Base-by-base conservation (phyloP, 2,888 invertebrate species). In the Drosophila birchii region DNA sequence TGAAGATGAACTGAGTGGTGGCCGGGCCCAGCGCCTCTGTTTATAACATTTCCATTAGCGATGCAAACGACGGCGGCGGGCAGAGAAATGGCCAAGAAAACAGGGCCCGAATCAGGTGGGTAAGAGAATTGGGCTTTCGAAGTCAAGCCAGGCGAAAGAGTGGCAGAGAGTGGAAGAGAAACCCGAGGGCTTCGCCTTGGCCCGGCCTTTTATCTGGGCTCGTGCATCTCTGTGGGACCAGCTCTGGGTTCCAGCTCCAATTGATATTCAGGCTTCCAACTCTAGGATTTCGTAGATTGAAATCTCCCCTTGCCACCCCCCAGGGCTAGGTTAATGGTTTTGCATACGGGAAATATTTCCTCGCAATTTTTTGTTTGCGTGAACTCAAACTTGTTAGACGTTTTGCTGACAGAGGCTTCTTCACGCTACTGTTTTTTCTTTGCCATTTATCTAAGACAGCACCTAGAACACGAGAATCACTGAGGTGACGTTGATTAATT, bases 1-100 rank as follows among this genome's bases (percentile, higher is more conserved):
- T 86, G 80, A 88, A 88, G 89, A 91, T 90, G 87, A 90, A 92
- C 92, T 92, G 92, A 90, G 79, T 89, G 82, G 80, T 88, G 88
- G 81, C 85, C 81, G 85, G 79, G 82, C 78, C 85, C 81, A 80
- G 80, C 81, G 71, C 54, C 73, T 73, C 74, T 59, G 91, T 91
- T 92, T 92, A 92, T 92, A 92, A 91, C 90, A 90, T 91, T 90
- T 88, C 76, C 88, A 82, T 85, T 87, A 80, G 78, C 76, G 71
- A 78, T 69, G 73, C 78, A 60, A 67, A 80, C 75, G 67, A 54
- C 75, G 49, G 32, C 47, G 47, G 29, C 47, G 29, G 69, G 51
- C 29, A 69, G 78, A 85, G 88, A 87, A 84, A 87, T 89, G 78
- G 66, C 78, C 82, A 87, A 88, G 76, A 57, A 59, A 38, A 58